phyloP scores from a whole-genome alignment of 2,113 vertebrate species.

The Aviceda subcristata region DNA sequence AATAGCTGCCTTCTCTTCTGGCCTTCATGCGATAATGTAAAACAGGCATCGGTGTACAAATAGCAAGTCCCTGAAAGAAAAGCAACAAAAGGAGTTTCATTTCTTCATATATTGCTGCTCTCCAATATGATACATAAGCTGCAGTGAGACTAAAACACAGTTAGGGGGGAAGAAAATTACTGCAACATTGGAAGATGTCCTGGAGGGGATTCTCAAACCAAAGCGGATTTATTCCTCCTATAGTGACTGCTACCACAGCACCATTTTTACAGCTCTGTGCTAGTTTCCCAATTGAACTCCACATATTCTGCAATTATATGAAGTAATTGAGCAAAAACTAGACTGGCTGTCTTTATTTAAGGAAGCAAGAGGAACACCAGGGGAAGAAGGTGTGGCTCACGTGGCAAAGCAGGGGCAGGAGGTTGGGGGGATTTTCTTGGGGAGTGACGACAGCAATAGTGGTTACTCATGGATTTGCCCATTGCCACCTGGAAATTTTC shows the following conservation, averaged over 20 bases:
- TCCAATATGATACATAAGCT: neutral
- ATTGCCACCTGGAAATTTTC: neutral
- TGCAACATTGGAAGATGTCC: neutral
- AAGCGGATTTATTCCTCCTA: neutral
- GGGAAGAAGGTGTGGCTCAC: rapidly evolving
- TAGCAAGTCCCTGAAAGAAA: neutral
- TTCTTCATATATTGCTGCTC: neutral
- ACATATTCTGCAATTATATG: neutral
- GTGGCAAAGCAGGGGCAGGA: neutral
- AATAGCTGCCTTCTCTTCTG: neutral
- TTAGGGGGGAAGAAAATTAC: neutral
- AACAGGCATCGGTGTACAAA: neutral
- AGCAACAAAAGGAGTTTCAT: neutral
- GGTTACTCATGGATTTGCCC: neutral
- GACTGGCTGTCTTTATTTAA: neutral
- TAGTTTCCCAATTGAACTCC: neutral
- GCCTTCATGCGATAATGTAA: neutral
- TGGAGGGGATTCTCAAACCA: neutral
- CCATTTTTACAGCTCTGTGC: neutral
- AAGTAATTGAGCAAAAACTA: neutral
- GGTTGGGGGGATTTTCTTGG: neutral
- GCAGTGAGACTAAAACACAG: neutral
- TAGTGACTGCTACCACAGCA: neutral
- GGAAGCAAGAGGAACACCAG: neutral
- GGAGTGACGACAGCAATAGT: neutral